These are phyloP conservation scores for Bufo gargarizans DNA, from an alignment of 2,113 vertebrate genomes.

Conservation along the genomic window DNA sequence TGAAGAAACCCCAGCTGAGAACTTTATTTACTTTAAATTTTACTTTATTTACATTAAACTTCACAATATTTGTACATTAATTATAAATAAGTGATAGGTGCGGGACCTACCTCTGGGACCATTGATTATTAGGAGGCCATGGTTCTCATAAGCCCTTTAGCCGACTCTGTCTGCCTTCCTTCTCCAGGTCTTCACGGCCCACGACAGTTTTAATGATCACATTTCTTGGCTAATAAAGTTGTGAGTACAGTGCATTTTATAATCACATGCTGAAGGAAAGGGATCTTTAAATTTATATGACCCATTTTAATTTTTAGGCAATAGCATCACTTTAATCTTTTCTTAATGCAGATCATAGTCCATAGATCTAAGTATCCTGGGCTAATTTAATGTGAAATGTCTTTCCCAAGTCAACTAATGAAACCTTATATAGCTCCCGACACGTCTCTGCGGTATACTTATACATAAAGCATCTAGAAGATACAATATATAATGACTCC, in stretches of 20 bases:
- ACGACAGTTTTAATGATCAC: not conserved
- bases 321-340: slow-evolving; percentile 32
- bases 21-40: too few species aligned
- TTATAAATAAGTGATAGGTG: too few species aligned
- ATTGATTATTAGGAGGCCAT: too few species aligned
- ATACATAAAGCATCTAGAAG: slow-evolving; percentile 32
- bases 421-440: slow-evolving; percentile 25
- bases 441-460: slow-evolving; percentile 1
- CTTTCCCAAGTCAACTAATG: slow-evolving; percentile 29
- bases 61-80: too few species aligned
- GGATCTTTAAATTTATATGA: slow-evolving; percentile 18
- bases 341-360: not conserved
- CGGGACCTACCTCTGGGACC: too few species aligned
- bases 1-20: too few species aligned
- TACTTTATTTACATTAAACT: too few species aligned
- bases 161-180: too few species aligned
- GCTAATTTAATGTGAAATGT: slow-evolving; percentile 1
- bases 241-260: not conserved
- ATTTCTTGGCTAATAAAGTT: not conserved
- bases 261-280: not conserved
- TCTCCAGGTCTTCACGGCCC: not conserved
- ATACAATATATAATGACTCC: not conserved
- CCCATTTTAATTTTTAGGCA: slow-evolving; percentile 18
- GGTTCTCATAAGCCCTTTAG: too few species aligned
- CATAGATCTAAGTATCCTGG: not conserved